A percentile compares a stretch with the other conserved stretches of the same genome.
Conservation (phyloP, 2,888 invertebrate species). For the Patella pellucida region DNA sequence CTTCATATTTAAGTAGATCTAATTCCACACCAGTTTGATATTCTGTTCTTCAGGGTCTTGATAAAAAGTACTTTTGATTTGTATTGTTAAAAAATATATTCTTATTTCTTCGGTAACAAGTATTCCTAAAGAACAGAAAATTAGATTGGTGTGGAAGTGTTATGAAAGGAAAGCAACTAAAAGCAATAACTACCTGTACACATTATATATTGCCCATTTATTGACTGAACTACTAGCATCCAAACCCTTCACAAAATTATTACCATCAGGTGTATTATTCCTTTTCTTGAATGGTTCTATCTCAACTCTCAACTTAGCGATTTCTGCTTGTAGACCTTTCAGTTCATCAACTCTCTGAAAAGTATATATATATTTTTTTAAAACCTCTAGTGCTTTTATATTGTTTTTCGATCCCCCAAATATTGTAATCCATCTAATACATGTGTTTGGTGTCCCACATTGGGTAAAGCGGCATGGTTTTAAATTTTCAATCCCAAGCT, state of each 20-base stretch:
- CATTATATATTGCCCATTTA: constrained; percentile 61
- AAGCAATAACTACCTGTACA: constrained; percentile 58
- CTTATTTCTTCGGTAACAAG: too few relatives aligned
- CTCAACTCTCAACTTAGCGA: constrained; percentile 51
- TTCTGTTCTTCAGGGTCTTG: too few relatives aligned
- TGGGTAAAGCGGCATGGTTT: too few relatives aligned
- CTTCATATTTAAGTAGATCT: too few relatives aligned
- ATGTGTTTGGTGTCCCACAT: too few relatives aligned
- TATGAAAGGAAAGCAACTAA: neutral
- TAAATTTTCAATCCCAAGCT: too few relatives aligned
- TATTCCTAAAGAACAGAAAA: too few relatives aligned
- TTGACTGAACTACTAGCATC: constrained; percentile 53
- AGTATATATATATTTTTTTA: neutral
- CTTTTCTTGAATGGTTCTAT: constrained; percentile 54
- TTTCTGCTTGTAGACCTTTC: constrained; percentile 57
- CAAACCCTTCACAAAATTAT: constrained; percentile 30
- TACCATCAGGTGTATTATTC: constrained; percentile 40
- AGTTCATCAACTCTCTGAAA: constrained; percentile 62
- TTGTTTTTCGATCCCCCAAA: neutral
- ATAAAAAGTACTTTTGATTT: too few relatives aligned
- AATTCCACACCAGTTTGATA: too few relatives aligned
- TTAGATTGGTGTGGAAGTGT: too few relatives aligned
- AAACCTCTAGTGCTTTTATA: neutral
- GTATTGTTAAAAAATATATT: too few relatives aligned
- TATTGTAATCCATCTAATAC: too few relatives aligned